Base-by-base conservation (phyloP, 2,113 vertebrate genomes). In the Noctilio leporinus region DNA sequence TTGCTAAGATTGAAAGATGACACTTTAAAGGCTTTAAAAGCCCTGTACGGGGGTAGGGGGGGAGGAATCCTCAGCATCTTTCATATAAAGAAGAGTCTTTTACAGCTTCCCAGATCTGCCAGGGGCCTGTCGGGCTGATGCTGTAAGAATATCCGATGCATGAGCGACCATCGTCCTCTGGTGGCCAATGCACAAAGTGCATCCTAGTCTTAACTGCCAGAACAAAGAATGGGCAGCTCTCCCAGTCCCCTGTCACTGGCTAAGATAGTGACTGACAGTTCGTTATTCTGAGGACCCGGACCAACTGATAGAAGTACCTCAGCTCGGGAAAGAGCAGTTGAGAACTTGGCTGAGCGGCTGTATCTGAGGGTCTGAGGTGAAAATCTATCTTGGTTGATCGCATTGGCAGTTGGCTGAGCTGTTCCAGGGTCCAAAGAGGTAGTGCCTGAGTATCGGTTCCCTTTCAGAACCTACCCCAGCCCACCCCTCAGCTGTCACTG, bases 101-200 rank as follows among this genome's bases (percentile, higher is more conserved):
- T 81, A 15, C 30, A 14, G 4, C 16, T 28, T 20, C 73, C n/a
- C 35, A 10, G 65, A 2, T 33, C 64, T 6, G 20, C 73, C 30
- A 5, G n/a, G 38, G 26, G 1, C 28, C 11, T 10, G 45, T 33
- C 10, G 0, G 8, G 1, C 5, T 0, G 10, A 7, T 28, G 0
- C 11, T 0, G 10, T 0, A 0, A 43, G 43, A 67, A 30, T 8
- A 5, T 2, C 26, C 11, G 3, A 72, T 51, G 51, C 45, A 38
- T 43, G 84, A 59, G 1, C 6, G 15, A 40, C 75, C 19, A 62
- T 65, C 64, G 86, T 89, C 97, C 97, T 67, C 97, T 96, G n/a
- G 89, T 93, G 97, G 92, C 47, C 12, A 1, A 19, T 0, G 8
- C 7, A 2, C 69, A 17, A 94, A 94, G 87, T 49, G 80, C 80